Conservation (phyloP, 2,888 invertebrate genomes). For the Cremastobaeus sp. region DNA sequence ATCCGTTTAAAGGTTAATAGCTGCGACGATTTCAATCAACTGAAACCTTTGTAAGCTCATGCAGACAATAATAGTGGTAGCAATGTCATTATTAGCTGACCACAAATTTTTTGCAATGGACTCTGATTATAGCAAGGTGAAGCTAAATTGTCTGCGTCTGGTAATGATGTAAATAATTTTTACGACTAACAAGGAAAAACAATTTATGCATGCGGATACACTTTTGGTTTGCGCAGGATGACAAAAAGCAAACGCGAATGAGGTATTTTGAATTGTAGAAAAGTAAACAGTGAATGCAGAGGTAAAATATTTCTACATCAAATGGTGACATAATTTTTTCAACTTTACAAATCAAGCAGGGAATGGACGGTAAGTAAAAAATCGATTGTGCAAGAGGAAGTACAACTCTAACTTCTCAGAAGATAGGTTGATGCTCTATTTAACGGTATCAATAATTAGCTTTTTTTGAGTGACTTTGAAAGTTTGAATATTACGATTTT, state of each 20-base stretch:
- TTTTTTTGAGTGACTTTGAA: too few relatives aligned
- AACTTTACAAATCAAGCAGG: too few relatives aligned
- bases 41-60: slow-evolving; percentile 37
- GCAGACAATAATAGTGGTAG: slow-evolving; percentile 24
- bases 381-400: too few relatives aligned
- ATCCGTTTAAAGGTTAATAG: slow-evolving; percentile 48
- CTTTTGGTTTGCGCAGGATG: background rate
- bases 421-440: background rate
- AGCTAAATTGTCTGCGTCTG: slow-evolving; percentile 11
- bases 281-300: too few relatives aligned
- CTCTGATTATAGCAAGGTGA: slow-evolving; percentile 23
- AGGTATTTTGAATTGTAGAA: background rate
- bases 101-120: slow-evolving; percentile 30
- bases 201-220: background rate
- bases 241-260: background rate
- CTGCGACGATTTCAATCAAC: slow-evolving; percentile 30
- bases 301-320: too few relatives aligned
- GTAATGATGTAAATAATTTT: slow-evolving; percentile 1
- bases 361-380: too few relatives aligned
- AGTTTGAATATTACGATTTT: too few relatives aligned
- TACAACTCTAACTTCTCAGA: too few relatives aligned
- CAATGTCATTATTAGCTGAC: slow-evolving; percentile 41
- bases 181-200: background rate
- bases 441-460: background rate
- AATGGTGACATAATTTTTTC: too few relatives aligned